A percentile compares a stretch with the other conserved stretches of the same genome.
These are phyloP conservation scores for Homarus americanus DNA, from an alignment of 1,140 invertebrate genomes.

Conservation along the genomic window DNA sequence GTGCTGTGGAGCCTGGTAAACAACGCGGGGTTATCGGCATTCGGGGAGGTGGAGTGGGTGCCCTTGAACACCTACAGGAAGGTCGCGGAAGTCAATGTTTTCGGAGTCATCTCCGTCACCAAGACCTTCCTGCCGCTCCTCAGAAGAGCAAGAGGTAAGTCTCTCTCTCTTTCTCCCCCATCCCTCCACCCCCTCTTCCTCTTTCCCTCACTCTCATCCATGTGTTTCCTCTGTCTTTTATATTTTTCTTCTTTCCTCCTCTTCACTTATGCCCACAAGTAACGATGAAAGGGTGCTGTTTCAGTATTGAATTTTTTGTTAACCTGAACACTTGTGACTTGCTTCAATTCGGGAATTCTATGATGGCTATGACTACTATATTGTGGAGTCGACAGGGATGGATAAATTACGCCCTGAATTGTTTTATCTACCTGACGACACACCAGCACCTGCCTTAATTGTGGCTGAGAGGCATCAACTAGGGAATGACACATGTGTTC, in stretches of 20 bases:
- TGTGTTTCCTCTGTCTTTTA: too few species aligned
- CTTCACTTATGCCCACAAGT: not conserved
- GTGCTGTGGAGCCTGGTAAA: slow-evolving; percentile 78
- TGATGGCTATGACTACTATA: too few species aligned
- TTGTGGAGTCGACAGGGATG: too few species aligned
- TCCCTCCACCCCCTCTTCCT: not conserved
- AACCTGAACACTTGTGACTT: too few species aligned
- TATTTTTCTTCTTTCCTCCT: too few species aligned
- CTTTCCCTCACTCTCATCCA: not conserved
- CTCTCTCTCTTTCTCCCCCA: not conserved
- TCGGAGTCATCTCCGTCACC: slow-evolving; percentile 79
- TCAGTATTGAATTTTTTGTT: too few species aligned
- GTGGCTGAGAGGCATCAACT: too few species aligned
- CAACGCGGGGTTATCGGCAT: slow-evolving; percentile 86
- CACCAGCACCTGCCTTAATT: too few species aligned
- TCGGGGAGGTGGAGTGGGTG: slow-evolving; percentile 94
- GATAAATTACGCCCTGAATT: too few species aligned
- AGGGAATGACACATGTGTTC: too few species aligned
- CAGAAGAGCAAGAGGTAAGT: slow-evolving; percentile 47
- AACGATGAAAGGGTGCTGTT: not conserved
- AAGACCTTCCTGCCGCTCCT: slow-evolving; percentile 60
- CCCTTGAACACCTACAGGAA: slow-evolving; percentile 86
- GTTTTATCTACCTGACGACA: too few species aligned
- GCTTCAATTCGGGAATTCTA: too few species aligned
- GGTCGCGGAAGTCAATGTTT: slow-evolving; percentile 87